Evolutionary conservation across 2,113 vertebrate species (phyloP), one percentile per base, ranked within the genome.

Genomic region (Hemiscyllium ocellatum): DNA sequence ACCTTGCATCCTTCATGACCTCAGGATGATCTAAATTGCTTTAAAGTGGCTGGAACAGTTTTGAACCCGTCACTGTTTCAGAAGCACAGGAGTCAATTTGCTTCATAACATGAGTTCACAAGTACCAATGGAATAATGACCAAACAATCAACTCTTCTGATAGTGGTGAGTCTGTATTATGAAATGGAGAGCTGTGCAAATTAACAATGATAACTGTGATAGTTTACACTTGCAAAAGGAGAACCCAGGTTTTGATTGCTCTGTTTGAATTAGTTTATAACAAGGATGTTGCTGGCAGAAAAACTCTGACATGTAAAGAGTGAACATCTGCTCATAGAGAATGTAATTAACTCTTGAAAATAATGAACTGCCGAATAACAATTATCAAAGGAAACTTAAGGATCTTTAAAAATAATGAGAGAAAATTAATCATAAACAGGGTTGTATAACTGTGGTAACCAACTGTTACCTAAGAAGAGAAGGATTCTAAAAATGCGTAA

Each of bases 241-340:
- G 89, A 91, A 66, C n/a, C 6, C 1, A 42, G 33, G 89, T 66
- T 66, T 33, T 66, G 19, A 93, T 66, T 93, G 33, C 22, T 68
- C 19, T 17, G 33, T n/a, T 66, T 68, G 65, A 93, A 68, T 93
- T 61, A 65, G 7, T 17, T 66, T 93, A 20, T 20, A 93, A 37
- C 65, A n/a, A 93, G 17, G n/a, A 93, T 2, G 10, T 93, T 37
- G 61, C 89, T 93, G 61, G 33, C 61, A 93, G 89, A 93, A 93
- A 4, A 37, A 22, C 8, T 93, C 89, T n/a, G n/a, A 93, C 17
- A 37, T 93, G 89, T 22, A 37, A 33, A 68, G 61, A 66, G 89
- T 37, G 89, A 93, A 93, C 89, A 93, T 93, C 89, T 93, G 89
- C 89, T 93, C 61, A 2, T 66, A 93, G 66, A 93, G 89, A 93